Percentiles rank a stretch among this genome's conserved stretches.
phyloP scores from a whole-genome alignment of 2,888 invertebrate genomes.

The Acleris emargana region DNA sequence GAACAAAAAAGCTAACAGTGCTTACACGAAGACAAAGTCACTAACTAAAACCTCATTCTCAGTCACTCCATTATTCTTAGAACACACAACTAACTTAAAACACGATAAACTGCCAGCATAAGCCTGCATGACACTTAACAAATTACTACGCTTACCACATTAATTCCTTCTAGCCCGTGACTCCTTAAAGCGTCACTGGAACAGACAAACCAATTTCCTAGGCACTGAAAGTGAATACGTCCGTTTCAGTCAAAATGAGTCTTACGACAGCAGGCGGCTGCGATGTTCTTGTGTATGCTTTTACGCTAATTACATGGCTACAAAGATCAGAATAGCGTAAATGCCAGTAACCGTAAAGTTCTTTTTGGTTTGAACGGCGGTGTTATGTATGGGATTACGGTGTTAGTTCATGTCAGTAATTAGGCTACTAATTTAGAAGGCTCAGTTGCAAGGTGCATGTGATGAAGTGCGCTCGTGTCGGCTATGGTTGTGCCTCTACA shows the following conservation, averaged over 20 bases:
- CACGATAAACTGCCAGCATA: slow-evolving; percentile 2
- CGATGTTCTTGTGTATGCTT: too few species aligned
- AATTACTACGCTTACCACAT: slow-evolving; percentile 18
- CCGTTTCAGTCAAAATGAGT: too few species aligned
- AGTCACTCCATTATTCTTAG: background rate
- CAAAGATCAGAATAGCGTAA: too few species aligned
- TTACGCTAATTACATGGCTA: too few species aligned
- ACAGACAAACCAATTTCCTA: background rate
- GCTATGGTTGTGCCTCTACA: too few species aligned
- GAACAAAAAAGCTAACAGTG: too few species aligned
- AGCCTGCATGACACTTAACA: slow-evolving; percentile 23
- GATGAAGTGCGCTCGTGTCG: background rate
- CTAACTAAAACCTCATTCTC: background rate
- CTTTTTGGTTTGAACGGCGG: too few species aligned
- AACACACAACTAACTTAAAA: slow-evolving; percentile 11
- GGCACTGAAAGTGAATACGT: background rate
- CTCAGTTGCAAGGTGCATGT: slow-evolving; percentile 27
- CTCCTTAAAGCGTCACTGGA: slow-evolving; percentile 1
- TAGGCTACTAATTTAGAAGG: slow-evolving; percentile 19
- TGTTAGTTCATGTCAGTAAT: slow-evolving; percentile 16
- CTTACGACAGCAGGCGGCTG: too few species aligned
- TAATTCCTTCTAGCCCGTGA: slow-evolving; percentile 5
- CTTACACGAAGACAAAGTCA: background rate
- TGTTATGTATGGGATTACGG: slow-evolving; percentile 12
- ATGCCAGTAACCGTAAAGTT: too few species aligned